Conservation (phyloP, 2,888 invertebrate genomes). For the Schizaphis graminum region DNA sequence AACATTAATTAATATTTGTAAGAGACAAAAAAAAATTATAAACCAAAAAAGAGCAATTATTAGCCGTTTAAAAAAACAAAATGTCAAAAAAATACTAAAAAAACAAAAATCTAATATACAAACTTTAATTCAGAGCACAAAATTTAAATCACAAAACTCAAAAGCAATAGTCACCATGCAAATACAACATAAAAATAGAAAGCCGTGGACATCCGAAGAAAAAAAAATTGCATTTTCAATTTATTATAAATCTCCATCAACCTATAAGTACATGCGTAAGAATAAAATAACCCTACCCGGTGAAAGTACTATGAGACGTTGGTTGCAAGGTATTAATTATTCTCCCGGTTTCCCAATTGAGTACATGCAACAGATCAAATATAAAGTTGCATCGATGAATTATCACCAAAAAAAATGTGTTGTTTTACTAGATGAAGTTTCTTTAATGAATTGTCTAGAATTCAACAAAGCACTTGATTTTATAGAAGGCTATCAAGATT, state of each 20-base stretch:
- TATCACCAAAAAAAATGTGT: neutral
- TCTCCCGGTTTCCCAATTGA: neutral
- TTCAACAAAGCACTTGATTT: neutral
- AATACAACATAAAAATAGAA: conserved; percentile 5
- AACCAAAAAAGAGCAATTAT: conserved; percentile 1
- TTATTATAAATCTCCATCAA: conserved; percentile 18
- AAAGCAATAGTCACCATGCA: conserved; percentile 20
- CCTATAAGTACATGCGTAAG: neutral
- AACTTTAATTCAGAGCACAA: neutral
- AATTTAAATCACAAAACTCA: conserved; percentile 22
- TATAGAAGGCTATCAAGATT: neutral
- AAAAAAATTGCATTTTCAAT: neutral
- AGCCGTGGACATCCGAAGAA: neutral
- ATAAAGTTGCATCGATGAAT: conserved; percentile 7
- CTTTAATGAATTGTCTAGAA: conserved; percentile 34
- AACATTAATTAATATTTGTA: conserved; percentile 9
- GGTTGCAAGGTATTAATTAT: neutral
- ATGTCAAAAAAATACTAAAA: neutral
- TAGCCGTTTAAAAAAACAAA: conserved; percentile 5
- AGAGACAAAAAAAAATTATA: neutral
- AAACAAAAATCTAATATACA: too few relatives aligned
- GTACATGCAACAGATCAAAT: neutral
- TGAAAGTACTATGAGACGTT: neutral
- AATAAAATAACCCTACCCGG: neutral
- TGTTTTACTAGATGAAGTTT: conserved; percentile 14